These are phyloP conservation scores for Datnioides undecimradiatus DNA, from an alignment of 2,113 vertebrate species.

Conservation along the genomic window DNA sequence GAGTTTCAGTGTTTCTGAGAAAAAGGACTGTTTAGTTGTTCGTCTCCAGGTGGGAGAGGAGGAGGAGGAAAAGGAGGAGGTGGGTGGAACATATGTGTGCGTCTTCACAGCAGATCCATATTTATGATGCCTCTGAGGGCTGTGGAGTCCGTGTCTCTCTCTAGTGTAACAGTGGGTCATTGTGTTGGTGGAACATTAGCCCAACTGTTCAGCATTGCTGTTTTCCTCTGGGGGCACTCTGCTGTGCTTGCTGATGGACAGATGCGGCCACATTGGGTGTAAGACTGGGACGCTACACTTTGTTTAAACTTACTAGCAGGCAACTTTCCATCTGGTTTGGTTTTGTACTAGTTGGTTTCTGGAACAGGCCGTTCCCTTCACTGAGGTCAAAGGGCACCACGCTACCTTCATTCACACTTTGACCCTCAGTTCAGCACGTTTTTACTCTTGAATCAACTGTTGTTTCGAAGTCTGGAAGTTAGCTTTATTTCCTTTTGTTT, in stretches of 20 bases:
- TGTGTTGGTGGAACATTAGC: conserved; percentile 65
- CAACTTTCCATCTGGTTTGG: conserved; percentile 44
- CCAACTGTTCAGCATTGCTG: conserved; percentile 38
- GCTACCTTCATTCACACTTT: conserved; percentile 36
- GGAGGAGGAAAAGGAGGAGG: conserved; percentile 25
- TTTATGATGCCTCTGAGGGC: conserved; percentile 64
- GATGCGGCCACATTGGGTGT: neutral
- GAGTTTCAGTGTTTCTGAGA: conserved; percentile 58
- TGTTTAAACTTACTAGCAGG: conserved; percentile 33
- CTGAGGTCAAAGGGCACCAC: conserved; percentile 42
- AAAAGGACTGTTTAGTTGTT: conserved; percentile 48
- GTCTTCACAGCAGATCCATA: conserved; percentile 55
- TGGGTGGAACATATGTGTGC: conserved; percentile 69
- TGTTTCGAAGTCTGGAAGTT: conserved; percentile 22
- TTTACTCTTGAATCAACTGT: conserved; percentile 7
- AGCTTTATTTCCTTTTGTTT: neutral
- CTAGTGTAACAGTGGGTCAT: conserved; percentile 62
- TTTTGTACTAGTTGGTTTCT: conserved; percentile 55
- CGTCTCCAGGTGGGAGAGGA: conserved; percentile 67
- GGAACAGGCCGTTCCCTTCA: conserved; percentile 17
- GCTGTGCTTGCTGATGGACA: conserved; percentile 25
- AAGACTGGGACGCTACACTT: conserved; percentile 18
- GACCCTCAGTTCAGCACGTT: conserved; percentile 33
- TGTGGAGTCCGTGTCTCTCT: conserved; percentile 36
- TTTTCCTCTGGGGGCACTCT: conserved; percentile 30